These are phyloP conservation scores for Orthosia cruda DNA, from an alignment of 2,888 invertebrate genomes.

Conservation along the genomic window DNA sequence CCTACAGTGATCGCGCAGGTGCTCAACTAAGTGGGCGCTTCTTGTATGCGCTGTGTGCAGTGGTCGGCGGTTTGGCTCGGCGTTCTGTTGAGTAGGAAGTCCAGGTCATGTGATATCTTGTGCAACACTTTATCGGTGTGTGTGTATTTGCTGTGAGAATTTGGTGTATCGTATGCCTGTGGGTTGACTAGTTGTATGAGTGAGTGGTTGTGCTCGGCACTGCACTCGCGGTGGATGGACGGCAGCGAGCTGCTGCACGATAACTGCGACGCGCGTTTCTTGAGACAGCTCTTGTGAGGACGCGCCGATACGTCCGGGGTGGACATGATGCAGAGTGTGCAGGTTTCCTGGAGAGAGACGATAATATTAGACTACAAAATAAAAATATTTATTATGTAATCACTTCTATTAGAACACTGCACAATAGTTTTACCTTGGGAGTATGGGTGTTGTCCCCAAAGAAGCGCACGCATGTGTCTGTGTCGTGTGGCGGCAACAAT, in stretches of 20 bases:
- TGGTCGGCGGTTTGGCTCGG: slow-evolving; percentile 75
- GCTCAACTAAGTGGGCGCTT: slow-evolving; percentile 84
- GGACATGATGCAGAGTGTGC: slow-evolving; percentile 86
- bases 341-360: slow-evolving; percentile 74
- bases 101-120: slow-evolving; percentile 96
- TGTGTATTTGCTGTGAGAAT: slow-evolving; percentile 82
- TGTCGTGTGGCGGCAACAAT: slow-evolving; percentile 76
- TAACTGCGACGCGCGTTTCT: slow-evolving; percentile 80
- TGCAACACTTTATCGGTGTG: slow-evolving; percentile 94
- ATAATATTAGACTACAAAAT: background rate
- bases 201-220: slow-evolving; percentile 80
- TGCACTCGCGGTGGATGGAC: slow-evolving; percentile 74
- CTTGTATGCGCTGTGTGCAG: slow-evolving; percentile 82
- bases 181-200: slow-evolving; percentile 85
- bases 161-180: slow-evolving; percentile 82
- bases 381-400: background rate
- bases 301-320: slow-evolving; percentile 87
- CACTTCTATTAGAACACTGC: background rate
- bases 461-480: slow-evolving; percentile 55
- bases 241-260: slow-evolving; percentile 84
- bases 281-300: slow-evolving; percentile 89
- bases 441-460: slow-evolving; percentile 82
- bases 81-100: slow-evolving; percentile 95
- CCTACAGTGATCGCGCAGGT: slow-evolving; percentile 14
- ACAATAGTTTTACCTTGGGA: slow-evolving; percentile 69